Evolutionary conservation across 2,888 invertebrate genomes (phyloP), one percentile per base, ranked within the genome.

Genomic region (Notodonta dromedarius): DNA sequence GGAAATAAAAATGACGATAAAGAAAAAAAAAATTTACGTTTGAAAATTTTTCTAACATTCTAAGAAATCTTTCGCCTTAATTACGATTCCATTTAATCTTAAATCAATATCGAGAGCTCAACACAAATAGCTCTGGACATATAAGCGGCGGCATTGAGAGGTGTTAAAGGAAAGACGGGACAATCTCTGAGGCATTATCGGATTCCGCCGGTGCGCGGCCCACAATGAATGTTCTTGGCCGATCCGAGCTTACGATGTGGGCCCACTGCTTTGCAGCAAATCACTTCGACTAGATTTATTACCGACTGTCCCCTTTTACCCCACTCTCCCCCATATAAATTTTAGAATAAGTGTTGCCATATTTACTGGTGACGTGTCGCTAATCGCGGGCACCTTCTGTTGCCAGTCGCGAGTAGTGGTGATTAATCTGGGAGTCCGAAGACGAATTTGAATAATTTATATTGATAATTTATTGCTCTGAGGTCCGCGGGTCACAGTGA

Each of bases 281-380:
- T 93, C 93, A 93, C 92, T 92, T 89, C 85, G 82, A 74, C 77
- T 84, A 90, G 90, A 93, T 93, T 93, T 93, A 93, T 93, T 87
- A 82, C 89, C 77, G 64, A 84, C 74, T 86, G 86, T 87, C 89
- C 87, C 54, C 89, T 85, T 79, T 86, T 85, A 83, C 89, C 90
- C 91, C 89, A 84, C 83, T 85, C 83, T 84, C 88, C 88, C 88
- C 85, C 73, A 82, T 84, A 93, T 91, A 92, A 93, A 93, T 93
- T 85, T 88, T 86, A 82, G 85, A 92, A 91, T 91, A 91, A 93
- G 91, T 93, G 91, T 92, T 91, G 87, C 91, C 91, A 93, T 93
- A 93, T 93, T 93, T 93, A 92, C 90, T 79, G 86, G 90, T 91
- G 93, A 92, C 91, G 90, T 91, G 84, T 90, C 86, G 89, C 90